phyloP scores from a whole-genome alignment of 2,113 vertebrate genomes.

The Oryzias javanicus region DNA sequence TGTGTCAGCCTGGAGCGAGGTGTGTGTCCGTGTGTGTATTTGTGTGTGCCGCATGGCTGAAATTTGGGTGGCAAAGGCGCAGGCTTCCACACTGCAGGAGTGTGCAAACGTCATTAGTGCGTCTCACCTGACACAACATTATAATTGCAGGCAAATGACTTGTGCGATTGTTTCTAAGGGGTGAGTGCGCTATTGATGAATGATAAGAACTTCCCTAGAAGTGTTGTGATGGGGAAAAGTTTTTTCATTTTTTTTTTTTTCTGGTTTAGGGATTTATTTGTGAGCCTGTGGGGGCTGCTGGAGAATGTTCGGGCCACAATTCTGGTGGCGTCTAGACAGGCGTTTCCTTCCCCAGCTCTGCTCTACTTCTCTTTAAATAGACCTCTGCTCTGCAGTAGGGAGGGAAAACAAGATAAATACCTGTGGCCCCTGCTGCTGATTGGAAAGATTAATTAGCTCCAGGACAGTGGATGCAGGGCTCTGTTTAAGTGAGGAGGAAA shows the following conservation, averaged over 20 bases:
- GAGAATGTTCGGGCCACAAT: constrained; percentile 72
- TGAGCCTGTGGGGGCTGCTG: constrained; percentile 67
- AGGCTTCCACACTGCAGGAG: constrained; percentile 29
- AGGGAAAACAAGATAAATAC: constrained; percentile 76
- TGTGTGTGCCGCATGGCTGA: not conserved
- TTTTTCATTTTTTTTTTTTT: constrained; percentile 17
- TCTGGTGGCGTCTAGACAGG: constrained; percentile 79
- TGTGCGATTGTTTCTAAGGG: not conserved
- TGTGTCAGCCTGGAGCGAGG: constrained; percentile 60
- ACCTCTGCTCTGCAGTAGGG: constrained; percentile 44
- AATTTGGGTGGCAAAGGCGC: too few species aligned
- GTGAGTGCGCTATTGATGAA: not conserved
- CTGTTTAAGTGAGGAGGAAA: constrained; percentile 28
- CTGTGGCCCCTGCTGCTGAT: constrained; percentile 69
- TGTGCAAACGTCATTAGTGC: constrained; percentile 26
- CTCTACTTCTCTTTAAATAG: constrained; percentile 77
- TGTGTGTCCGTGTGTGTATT: constrained; percentile 11
- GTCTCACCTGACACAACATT: constrained; percentile 8
- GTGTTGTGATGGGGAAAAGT: constrained; percentile 22
- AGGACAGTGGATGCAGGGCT: constrained; percentile 30
- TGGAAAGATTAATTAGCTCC: constrained; percentile 82
- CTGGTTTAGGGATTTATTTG: constrained; percentile 46
- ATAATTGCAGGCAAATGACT: constrained; percentile 1
- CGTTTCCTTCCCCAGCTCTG: constrained; percentile 78
- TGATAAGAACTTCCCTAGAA: not conserved